A percentile compares a stretch with the other conserved stretches of the same genome.
Conservation (phyloP, 2,113 vertebrate genomes). For the Canis aureus region DNA sequence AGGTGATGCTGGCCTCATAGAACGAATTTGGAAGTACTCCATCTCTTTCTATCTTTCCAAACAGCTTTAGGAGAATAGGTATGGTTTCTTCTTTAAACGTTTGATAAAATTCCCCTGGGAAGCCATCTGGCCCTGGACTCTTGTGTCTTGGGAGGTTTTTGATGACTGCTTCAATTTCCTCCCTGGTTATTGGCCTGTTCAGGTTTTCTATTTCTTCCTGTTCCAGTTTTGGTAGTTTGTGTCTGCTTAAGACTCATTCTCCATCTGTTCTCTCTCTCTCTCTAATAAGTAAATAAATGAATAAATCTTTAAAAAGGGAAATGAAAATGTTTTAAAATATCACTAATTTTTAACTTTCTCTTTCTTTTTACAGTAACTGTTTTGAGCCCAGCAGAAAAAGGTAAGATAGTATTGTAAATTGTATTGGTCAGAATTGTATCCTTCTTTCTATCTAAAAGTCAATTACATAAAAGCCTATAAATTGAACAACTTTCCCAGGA, state of each 20-base stretch:
- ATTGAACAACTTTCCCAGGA: slow-evolving; percentile 33
- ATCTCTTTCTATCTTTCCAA: too few species aligned
- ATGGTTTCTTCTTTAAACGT: too few species aligned
- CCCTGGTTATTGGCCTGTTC: too few species aligned
- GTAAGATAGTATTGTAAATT: slow-evolving; percentile 85
- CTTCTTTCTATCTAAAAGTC: slow-evolving; percentile 47
- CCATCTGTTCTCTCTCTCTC: background rate
- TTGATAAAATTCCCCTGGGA: too few species aligned
- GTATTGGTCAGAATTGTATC: slow-evolving; percentile 33
- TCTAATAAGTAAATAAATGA: background rate
- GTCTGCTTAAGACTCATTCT: background rate
- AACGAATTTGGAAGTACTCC: too few species aligned
- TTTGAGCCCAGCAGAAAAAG: slow-evolving; percentile 93
- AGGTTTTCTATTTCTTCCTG: too few species aligned
- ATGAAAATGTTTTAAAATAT: slow-evolving; percentile 40
- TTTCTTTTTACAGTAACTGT: slow-evolving; percentile 92
- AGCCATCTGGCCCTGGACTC: too few species aligned
- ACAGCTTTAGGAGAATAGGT: too few species aligned
- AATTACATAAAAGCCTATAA: slow-evolving; percentile 43
- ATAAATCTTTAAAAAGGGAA: background rate
- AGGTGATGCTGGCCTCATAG: too few species aligned
- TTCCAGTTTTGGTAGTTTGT: too few species aligned
- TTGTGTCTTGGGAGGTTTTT: too few species aligned
- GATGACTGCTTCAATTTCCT: too few species aligned
- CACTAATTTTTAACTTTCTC: slow-evolving; percentile 57